Evolutionary conservation across 2,797 vertebrate species (phyloP).

Genomic region (Pangasius larnaudii): DNA sequence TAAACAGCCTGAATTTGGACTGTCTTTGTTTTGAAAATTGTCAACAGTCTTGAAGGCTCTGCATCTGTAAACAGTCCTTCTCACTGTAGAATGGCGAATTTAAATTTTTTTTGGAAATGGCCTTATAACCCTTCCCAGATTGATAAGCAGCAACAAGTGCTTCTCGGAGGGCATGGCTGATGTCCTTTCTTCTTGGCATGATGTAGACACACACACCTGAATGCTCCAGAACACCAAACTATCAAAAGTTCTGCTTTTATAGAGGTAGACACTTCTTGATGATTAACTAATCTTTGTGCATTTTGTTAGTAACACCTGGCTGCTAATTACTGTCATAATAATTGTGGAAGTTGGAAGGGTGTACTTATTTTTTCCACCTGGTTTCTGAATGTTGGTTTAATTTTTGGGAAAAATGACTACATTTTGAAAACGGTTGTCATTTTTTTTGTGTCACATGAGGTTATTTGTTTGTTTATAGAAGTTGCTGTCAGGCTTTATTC

Average conservation of each 20-base stretch:
- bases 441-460: neutral
- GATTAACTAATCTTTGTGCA: neutral
- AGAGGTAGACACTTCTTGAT: neutral
- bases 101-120: too few relatives aligned
- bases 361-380: neutral
- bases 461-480: neutral
- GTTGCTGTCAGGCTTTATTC: constrained; percentile 20
- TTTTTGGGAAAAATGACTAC: neutral
- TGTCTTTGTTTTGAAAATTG: neutral
- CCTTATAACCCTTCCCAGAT: too few relatives aligned
- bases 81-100: too few relatives aligned
- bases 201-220: too few relatives aligned
- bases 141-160: too few relatives aligned
- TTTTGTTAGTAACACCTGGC: neutral
- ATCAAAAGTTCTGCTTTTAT: too few relatives aligned
- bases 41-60: too few relatives aligned
- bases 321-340: neutral
- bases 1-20: neutral
- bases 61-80: too few relatives aligned
- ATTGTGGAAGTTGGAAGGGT: neutral
- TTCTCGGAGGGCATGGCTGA: too few relatives aligned
- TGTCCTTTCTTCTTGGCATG: too few relatives aligned
- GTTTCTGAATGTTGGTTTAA: neutral
- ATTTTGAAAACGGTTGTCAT: neutral
- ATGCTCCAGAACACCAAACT: too few relatives aligned